Evolutionary conservation across 2,113 vertebrate species (phyloP).

Genomic region (Sula dactylatra): DNA sequence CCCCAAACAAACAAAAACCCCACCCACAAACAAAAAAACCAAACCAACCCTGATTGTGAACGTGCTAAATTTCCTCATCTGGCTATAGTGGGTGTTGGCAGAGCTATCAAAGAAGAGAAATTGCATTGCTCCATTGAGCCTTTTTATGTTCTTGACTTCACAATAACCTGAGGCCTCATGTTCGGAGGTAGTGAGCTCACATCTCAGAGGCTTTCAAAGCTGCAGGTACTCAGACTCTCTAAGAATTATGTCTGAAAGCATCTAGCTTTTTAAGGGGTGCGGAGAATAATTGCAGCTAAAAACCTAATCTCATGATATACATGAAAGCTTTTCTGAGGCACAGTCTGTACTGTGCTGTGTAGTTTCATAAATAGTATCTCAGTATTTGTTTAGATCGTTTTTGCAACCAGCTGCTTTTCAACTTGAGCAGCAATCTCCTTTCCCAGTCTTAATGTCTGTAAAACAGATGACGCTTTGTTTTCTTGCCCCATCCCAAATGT

Average conservation of each 20-base stretch:
- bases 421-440: not conserved
- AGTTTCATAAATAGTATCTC: not conserved
- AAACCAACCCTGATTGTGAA: not conserved
- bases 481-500: not conserved
- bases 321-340: not conserved
- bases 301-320: not conserved
- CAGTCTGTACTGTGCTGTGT: not conserved
- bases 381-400: not conserved
- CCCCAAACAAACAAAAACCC: too few relatives aligned
- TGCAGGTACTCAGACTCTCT: not conserved
- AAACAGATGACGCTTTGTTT: not conserved
- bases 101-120: not conserved
- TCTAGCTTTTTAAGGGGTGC: not conserved
- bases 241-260: not conserved
- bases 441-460: not conserved
- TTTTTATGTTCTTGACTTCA: not conserved
- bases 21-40: accelerated
- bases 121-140: not conserved
- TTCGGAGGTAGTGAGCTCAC: not conserved
- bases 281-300: not conserved
- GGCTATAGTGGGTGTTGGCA: not conserved
- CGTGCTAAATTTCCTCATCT: not conserved
- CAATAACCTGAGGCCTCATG: not conserved
- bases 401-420: not conserved
- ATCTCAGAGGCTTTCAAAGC: not conserved